Base-by-base conservation (phyloP, 2,797 vertebrate genomes). In the Silurus aristotelis region DNA sequence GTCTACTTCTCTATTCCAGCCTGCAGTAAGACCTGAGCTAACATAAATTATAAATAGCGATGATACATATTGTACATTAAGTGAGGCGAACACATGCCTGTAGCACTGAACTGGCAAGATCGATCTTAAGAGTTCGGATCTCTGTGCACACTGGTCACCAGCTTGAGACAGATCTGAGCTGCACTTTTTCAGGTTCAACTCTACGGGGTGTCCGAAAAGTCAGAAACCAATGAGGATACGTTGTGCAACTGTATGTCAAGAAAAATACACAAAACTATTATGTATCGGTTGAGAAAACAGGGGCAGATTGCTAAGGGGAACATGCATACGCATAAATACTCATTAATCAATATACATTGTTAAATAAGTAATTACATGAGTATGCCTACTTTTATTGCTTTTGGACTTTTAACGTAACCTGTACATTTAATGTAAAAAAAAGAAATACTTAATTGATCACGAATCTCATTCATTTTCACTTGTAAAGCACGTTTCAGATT, bases 1-100 rank as follows among this genome's bases (percentile, higher is more conserved):
- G 58, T 46, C 58, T n/a, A n/a, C 76, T 52, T 52, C 48, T 63
- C 6, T 63, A 8, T 63, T 61, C 31, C 4, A 22, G 20, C 75
- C 46, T 31, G 64, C 25, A 56, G 6, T 56, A 61, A 61, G 31
- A 55, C 20, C 67, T 61, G 67, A 63, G 67, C 55, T 61, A 3
- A 72, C 56, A 73, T 72, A 9, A 63, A 85, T 80, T n/a, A 80
- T 64, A 38, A 63, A 71, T 38, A 38, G 71, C 72, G 77, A 25
- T 38, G 76, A 63, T 63, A 72, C 13, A 17, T 60, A 72, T 8
- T 31, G 13, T 70, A 27, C 27, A 48, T n/a, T 6, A 38, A n/a
- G 72, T 43, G 81, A 72, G 67, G 22, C 1, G 17, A 46, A 46
- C 13, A 27, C 73, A 76, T 31, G 25, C 56, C 56, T 61, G 31